Conservation (phyloP, 2,888 invertebrate species). For the Maniola hyperantus region DNA sequence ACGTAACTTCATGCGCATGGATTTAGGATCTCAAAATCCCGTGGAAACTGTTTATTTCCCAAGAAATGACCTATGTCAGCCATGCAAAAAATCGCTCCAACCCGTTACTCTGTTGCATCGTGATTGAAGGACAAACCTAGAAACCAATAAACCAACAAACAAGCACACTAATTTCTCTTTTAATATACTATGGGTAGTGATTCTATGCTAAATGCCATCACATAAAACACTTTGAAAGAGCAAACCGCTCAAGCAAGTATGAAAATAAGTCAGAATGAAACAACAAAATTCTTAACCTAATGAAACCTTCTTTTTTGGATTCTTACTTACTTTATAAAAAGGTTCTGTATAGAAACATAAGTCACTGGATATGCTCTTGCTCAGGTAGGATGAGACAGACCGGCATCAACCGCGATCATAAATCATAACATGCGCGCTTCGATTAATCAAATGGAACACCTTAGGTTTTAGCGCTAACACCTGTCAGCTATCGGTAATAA, state of each 20-base stretch:
- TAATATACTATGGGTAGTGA: too few species aligned
- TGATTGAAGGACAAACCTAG: too few species aligned
- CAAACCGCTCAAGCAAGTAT: background rate
- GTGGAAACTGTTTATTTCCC: too few species aligned
- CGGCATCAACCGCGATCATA: constrained; percentile 57
- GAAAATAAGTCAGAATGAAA: background rate
- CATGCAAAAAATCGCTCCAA: too few species aligned
- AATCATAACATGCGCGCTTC: constrained; percentile 74
- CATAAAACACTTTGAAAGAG: background rate
- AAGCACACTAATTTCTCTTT: too few species aligned
- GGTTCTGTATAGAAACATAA: constrained; percentile 40
- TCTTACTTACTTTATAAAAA: constrained; percentile 12
- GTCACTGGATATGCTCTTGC: constrained; percentile 34
- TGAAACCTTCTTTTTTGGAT: constrained; percentile 5
- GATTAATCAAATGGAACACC: constrained; percentile 69
- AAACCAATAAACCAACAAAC: too few species aligned
- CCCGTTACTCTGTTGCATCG: too few species aligned
- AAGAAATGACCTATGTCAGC: too few species aligned
- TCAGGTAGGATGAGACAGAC: constrained; percentile 44
- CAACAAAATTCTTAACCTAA: constrained; percentile 7
- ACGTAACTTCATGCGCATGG: too few species aligned
- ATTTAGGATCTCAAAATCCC: too few species aligned
- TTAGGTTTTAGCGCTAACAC: constrained; percentile 44
- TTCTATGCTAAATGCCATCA: too few species aligned
- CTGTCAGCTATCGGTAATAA: constrained; percentile 43